Evolutionary conservation across 2,888 invertebrate species (phyloP).

Genomic region (Escarpia spicata): DNA sequence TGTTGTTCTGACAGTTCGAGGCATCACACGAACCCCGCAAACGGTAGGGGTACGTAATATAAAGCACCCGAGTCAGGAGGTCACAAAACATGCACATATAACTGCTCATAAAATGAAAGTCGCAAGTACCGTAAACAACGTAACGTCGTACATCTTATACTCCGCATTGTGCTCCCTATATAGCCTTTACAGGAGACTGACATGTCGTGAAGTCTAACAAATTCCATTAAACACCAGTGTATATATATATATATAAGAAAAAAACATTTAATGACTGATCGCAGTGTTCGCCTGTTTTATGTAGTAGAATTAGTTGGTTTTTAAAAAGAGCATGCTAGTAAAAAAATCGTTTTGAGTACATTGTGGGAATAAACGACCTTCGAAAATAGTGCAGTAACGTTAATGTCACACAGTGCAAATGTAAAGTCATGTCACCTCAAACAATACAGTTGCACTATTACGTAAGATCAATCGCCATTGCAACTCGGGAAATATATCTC

Average conservation of each 20-base stretch:
- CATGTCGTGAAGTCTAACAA: neutral
- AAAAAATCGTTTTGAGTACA: neutral
- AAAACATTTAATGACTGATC: neutral
- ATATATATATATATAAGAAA: neutral
- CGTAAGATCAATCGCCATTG: too few relatives aligned
- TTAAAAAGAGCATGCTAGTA: neutral
- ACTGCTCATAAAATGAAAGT: neutral
- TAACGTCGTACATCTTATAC: neutral
- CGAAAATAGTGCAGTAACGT: neutral
- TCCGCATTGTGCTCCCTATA: neutral
- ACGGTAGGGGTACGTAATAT: neutral
- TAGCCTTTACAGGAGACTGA: neutral
- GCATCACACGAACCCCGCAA: neutral
- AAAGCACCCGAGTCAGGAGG: neutral
- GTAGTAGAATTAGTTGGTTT: neutral
- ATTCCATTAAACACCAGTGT: neutral
- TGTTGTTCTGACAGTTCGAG: neutral
- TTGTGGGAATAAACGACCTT: neutral
- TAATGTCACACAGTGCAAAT: too few relatives aligned
- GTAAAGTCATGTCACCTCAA: too few relatives aligned
- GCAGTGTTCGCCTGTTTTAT: neutral
- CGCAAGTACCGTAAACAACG: neutral
- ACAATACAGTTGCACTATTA: too few relatives aligned
- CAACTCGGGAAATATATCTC: too few relatives aligned
- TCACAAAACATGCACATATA: neutral